Conservation (phyloP, 2,113 vertebrate genomes). For the Cyphomyrus discorhynchus region DNA sequence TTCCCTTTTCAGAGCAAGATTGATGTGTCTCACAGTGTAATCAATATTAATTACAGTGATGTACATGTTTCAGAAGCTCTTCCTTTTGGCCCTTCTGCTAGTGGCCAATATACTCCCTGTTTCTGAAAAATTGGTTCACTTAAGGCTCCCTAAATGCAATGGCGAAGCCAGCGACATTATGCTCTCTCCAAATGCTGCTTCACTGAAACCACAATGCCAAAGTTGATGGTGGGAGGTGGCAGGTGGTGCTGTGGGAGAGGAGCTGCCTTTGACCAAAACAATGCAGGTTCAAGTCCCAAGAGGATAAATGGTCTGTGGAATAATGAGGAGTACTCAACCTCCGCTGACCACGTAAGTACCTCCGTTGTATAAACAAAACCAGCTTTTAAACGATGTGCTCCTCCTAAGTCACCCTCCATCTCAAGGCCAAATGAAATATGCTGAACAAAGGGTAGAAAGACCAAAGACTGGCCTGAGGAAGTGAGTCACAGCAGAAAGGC, state of each 20-base stretch:
- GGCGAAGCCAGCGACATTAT: background rate
- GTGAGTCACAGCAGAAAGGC: background rate
- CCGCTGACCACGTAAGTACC: background rate
- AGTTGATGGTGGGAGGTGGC: background rate
- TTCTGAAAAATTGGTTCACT: background rate
- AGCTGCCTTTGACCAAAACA: background rate
- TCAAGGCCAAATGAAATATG: background rate
- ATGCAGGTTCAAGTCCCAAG: background rate
- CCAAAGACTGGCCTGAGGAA: background rate
- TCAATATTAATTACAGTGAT: constrained; percentile 46
- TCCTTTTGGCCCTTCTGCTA: constrained; percentile 27
- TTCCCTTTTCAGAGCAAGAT: constrained; percentile 28
- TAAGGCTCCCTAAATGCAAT: background rate
- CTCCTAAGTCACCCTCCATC: background rate
- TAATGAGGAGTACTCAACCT: background rate
- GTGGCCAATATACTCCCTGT: constrained; percentile 12
- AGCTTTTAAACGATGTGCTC: background rate
- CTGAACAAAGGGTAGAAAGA: background rate
- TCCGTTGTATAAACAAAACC: background rate
- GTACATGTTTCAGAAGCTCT: constrained; percentile 29
- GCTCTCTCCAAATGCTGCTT: background rate
- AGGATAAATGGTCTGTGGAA: background rate
- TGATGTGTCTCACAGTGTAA: constrained; percentile 35
- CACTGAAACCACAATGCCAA: background rate
- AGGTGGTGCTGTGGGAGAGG: background rate